Evolutionary conservation across 2,113 vertebrate species (phyloP), one percentile per base, ranked within the genome.

Genomic region (Silurus asotus): DNA sequence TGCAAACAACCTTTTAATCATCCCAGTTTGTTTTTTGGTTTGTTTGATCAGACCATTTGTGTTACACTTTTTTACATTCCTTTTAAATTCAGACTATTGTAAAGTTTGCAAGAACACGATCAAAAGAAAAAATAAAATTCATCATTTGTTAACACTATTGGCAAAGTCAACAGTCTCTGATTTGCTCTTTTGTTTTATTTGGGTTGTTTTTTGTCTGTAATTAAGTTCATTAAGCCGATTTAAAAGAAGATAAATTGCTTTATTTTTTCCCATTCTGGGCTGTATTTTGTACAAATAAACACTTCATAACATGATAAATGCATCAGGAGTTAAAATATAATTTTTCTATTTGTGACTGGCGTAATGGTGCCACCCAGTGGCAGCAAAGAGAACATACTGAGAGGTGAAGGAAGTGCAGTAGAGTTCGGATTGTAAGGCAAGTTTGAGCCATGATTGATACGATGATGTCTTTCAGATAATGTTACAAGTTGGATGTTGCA

Each of bases 331-430:
- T 85, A 94, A 92, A 93, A 93, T 92, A 92, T 37, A 37, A 37
- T 86, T 89, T 75, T 82, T 49, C 56, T 78, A 45, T 84, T 90
- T 85, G 87, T 87, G 87, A 90, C 78, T 91, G 89, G 92, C 80
- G 65, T 92, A 92, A 93, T 94, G 88, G 89, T 92, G 94, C 94
- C 94, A 94, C 94, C 92, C 93, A 93, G 95, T 95, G 94, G 94
- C 94, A 90, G 89, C 87, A 89, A 89, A 88, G 83, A 87, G 83
- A 93, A 92, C 85, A 89, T 88, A 87, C 87, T 81, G 86, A 88
- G 88, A 84, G 84, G 69, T 88, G 83, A 86, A 90, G 87, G 83
- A 86, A 70, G 75, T 53, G 17, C n/a, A 75, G 74, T 67, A 91
- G 83, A 91, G 92, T 95, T 91, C 81, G 89, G 92, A 88, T 88